Evolutionary conservation across 1,140 invertebrate genomes (phyloP).

Genomic region (Trissolcus basalis): DNA sequence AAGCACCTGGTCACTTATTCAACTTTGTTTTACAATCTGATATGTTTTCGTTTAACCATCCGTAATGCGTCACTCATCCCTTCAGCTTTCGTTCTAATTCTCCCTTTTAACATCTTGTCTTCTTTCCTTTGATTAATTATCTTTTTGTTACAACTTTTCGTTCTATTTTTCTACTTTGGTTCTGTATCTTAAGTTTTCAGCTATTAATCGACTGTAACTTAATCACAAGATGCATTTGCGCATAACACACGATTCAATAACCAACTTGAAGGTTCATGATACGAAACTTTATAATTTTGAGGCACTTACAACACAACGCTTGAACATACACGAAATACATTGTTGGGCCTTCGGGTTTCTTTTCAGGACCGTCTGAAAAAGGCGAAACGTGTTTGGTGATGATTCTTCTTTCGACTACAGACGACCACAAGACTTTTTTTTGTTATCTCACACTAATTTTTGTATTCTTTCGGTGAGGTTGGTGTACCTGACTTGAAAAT

Average conservation of each 20-base stretch:
- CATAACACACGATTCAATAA: conserved; percentile 43
- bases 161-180: conserved; percentile 1
- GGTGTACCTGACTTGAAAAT: conserved; percentile 6
- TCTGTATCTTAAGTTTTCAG: conserved; percentile 2
- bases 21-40: conserved; percentile 26
- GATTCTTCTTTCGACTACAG: conserved; percentile 52
- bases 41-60: conserved; percentile 8
- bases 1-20: neutral
- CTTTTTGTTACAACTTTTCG: conserved; percentile 1
- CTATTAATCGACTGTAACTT: conserved; percentile 5
- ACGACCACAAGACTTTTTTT: neutral
- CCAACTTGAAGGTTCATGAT: conserved; percentile 29
- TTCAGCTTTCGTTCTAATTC: conserved; percentile 4
- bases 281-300: conserved; percentile 54
- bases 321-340: conserved; percentile 26
- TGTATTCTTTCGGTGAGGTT: conserved; percentile 1
- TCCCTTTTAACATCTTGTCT: neutral
- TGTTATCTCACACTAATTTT: conserved; percentile 3
- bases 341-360: conserved; percentile 61
- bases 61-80: conserved; percentile 2
- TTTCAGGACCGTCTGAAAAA: conserved; percentile 65
- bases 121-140: neutral
- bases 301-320: conserved; percentile 44
- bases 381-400: conserved; percentile 73
- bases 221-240: conserved; percentile 30